These are phyloP conservation scores for Thysanoteuthis rhombus DNA, from an alignment of 2,888 invertebrate species.

Conservation along the genomic window DNA sequence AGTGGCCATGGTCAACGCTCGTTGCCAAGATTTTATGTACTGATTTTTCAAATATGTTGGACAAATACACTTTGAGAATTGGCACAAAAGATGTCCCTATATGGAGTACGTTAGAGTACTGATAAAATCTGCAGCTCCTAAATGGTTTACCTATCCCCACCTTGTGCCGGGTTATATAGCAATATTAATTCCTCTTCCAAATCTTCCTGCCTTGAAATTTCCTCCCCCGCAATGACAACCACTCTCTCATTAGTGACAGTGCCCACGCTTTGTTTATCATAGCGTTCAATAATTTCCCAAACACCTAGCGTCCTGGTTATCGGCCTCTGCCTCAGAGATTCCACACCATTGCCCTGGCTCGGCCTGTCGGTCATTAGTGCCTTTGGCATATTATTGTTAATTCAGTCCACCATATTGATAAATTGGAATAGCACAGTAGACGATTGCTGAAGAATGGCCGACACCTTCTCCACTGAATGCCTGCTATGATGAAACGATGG, in stretches of 20 bases:
- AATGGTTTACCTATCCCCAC: no score
- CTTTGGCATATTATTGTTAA: not conserved
- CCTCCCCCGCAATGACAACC: not conserved
- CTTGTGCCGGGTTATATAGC: no score
- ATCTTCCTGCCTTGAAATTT: not conserved
- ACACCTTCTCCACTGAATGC: not conserved
- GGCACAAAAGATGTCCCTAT: no score
- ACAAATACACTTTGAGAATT: no score
- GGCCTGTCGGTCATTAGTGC: not conserved
- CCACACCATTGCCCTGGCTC: not conserved
- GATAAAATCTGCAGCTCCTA: no score
- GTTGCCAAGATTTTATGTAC: no score
- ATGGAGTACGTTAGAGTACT: no score
- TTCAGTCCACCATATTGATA: not conserved
- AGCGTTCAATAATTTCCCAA: not conserved
- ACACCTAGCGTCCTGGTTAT: not conserved
- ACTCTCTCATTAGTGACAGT: not conserved
- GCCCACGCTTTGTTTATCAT: constrained; percentile 12
- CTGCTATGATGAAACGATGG: not conserved
- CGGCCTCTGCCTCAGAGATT: not conserved
- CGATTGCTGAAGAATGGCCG: not conserved
- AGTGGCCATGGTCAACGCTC: no score
- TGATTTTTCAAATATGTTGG: no score
- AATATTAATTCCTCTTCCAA: no score
- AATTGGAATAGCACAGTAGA: not conserved